phyloP scores from a whole-genome alignment of 30 jellyfish, hydroid and myxozoan species.

The Pelagia noctiluca region DNA sequence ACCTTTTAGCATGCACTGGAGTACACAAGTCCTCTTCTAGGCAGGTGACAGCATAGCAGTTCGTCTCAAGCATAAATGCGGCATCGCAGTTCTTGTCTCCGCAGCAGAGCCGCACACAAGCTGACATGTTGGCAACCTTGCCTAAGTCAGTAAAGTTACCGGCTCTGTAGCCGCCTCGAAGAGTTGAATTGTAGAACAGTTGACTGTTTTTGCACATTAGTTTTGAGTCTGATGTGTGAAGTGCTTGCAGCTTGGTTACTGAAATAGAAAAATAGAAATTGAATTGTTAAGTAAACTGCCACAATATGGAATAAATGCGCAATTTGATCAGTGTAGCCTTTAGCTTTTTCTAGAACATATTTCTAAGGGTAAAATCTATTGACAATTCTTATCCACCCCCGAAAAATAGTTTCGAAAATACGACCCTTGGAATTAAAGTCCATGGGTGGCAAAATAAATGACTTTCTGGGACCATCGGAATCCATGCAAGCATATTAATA shows the following conservation, averaged over 20 bases:
- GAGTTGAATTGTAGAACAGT: slow-evolving; percentile 85
- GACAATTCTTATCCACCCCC: too few relatives aligned
- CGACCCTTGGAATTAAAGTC: too few relatives aligned
- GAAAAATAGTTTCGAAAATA: too few relatives aligned
- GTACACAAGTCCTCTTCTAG: slow-evolving; percentile 79
- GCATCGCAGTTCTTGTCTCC: slow-evolving; percentile 98
- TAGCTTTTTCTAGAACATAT: background rate
- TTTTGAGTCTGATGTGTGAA: slow-evolving; percentile 66
- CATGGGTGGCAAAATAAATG: too few relatives aligned
- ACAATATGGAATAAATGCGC: background rate
- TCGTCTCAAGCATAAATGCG: slow-evolving; percentile 95
- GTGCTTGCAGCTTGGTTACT: slow-evolving; percentile 76
- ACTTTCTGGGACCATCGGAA: too few relatives aligned
- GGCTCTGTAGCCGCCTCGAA: slow-evolving; percentile 96
- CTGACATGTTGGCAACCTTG: slow-evolving; percentile 89
- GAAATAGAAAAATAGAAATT: background rate
- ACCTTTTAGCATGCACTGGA: slow-evolving; percentile 92
- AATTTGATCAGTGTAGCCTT: background rate
- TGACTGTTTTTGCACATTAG: slow-evolving; percentile 94
- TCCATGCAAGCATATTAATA: too few relatives aligned
- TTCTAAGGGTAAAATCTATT: too few relatives aligned
- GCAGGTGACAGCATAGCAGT: slow-evolving; percentile 94
- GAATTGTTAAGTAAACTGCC: too few relatives aligned
- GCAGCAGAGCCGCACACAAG: slow-evolving; percentile 96
- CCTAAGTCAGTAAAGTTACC: slow-evolving; percentile 96